These are phyloP conservation scores for Drosophila funebris DNA, from an alignment of 1,140 invertebrate species.

Conservation along the genomic window DNA sequence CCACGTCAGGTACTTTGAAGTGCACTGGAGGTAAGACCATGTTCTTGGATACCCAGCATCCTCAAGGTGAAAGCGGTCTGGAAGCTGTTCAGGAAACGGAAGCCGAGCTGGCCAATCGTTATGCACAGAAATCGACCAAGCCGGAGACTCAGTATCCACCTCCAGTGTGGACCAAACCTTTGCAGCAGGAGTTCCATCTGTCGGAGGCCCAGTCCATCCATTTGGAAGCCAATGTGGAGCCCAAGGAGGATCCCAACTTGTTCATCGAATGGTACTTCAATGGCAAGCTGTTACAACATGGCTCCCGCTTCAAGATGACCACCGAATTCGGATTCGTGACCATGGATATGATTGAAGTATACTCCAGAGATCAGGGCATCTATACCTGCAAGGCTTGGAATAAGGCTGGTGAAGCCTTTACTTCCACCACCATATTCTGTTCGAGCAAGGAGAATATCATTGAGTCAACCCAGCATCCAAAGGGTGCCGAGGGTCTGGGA, in stretches of 20 bases:
- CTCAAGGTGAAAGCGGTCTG: conserved; percentile 92
- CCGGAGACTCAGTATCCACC: conserved; percentile 92
- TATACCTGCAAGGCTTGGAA: conserved; percentile 96
- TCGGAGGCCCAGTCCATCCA: conserved; percentile 95
- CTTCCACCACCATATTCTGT: conserved; percentile 94
- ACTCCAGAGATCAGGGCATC: conserved; percentile 96
- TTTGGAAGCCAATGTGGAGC: conserved; percentile 96
- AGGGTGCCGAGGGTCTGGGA: conserved; percentile 94
- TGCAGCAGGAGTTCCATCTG: conserved; percentile 92
- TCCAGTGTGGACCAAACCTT: conserved; percentile 93
- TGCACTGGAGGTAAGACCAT: conserved; percentile 91
- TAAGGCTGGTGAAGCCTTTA: conserved; percentile 94
- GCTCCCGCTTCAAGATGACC: conserved; percentile 93
- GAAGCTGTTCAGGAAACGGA: conserved; percentile 94
- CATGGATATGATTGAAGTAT: conserved; percentile 93
- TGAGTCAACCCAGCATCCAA: conserved; percentile 95
- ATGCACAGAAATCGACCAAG: conserved; percentile 86
- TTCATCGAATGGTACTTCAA: conserved; percentile 97
- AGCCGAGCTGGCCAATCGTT: conserved; percentile 89
- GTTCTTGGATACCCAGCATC: conserved; percentile 94
- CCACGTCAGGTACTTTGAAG: conserved; percentile 93
- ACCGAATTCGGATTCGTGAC: conserved; percentile 97
- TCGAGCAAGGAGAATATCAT: conserved; percentile 92
- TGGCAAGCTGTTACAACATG: conserved; percentile 93
- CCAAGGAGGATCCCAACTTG: conserved; percentile 98